Evolutionary conservation across 2,888 invertebrate genomes (phyloP).

Genomic region (Lepeophtheirus nordmannii): DNA sequence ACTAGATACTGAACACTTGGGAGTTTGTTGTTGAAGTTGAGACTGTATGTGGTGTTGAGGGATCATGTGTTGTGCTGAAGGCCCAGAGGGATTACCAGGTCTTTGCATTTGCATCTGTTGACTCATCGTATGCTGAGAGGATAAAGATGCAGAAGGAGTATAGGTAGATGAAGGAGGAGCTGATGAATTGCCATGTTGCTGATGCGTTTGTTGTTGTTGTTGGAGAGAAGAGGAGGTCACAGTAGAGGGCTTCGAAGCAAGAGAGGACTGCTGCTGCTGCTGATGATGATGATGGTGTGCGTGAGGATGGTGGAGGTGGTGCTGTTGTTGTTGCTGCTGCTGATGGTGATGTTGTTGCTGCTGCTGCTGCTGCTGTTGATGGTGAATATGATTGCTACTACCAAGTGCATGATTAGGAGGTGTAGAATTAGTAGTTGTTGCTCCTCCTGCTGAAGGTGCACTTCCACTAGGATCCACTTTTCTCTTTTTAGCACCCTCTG

Average conservation of each 20-base stretch:
- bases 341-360: neutral
- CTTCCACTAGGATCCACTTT: constrained; percentile 10
- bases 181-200: constrained; percentile 23
- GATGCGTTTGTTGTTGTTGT: constrained; percentile 24
- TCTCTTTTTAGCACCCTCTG: constrained; percentile 7
- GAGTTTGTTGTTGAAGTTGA: constrained; percentile 18
- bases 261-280: neutral
- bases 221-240: constrained; percentile 25
- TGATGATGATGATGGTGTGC: neutral
- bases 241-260: constrained; percentile 17
- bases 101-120: neutral
- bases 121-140: neutral
- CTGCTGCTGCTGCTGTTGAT: neutral
- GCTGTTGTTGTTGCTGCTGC: neutral
- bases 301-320: constrained; percentile 8
- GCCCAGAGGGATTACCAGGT: neutral
- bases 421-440: no score
- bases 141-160: neutral
- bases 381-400: no score
- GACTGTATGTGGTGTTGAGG: constrained; percentile 11
- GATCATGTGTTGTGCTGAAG: neutral
- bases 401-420: neutral
- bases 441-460: no score
- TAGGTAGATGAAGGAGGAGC: constrained; percentile 5
- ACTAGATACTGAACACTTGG: neutral